Evolutionary conservation across 1,140 invertebrate species (phyloP).

Genomic region (Drosophila kanapiae): DNA sequence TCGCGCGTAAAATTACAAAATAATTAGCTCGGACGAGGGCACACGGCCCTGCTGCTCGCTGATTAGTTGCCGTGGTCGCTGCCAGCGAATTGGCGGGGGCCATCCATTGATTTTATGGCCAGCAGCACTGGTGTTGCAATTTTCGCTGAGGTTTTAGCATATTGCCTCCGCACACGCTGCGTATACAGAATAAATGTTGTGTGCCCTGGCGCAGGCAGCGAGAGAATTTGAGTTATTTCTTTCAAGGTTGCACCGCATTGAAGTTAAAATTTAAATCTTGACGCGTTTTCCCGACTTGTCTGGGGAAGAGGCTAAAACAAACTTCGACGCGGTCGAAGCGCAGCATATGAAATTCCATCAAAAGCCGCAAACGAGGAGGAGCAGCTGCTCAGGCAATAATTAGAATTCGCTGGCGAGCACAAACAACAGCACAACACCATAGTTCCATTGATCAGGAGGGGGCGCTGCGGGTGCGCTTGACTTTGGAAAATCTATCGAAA

Average conservation of each 20-base stretch:
- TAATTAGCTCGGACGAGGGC: conserved; percentile 61
- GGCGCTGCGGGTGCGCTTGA: conserved; percentile 40
- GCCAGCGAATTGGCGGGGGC: conserved; percentile 21
- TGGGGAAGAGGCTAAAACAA: conserved; percentile 2
- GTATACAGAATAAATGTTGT: conserved; percentile 55
- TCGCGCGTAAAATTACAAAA: conserved; percentile 68
- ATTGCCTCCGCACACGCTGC: conserved; percentile 45
- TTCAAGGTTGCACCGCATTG: conserved; percentile 15
- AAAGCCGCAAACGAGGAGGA: conserved; percentile 46
- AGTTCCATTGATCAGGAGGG: conserved; percentile 58
- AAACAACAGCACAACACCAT: conserved; percentile 43
- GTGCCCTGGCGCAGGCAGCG: not conserved
- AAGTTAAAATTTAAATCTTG: conserved; percentile 28
- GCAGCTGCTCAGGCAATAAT: conserved; percentile 71
- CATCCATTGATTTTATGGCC: conserved; percentile 43
- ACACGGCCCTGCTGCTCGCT: conserved; percentile 18
- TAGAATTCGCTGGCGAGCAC: conserved; percentile 63
- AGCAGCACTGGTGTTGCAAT: conserved; percentile 30
- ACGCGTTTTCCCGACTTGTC: conserved; percentile 17
- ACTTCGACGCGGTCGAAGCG: conserved; percentile 39
- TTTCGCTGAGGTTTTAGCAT: conserved; percentile 51
- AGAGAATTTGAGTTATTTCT: conserved; percentile 15
- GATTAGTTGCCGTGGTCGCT: conserved; percentile 58
- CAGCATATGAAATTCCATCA: conserved; percentile 72
- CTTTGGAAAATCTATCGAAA: conserved; percentile 59